Evolutionary conservation across 2,797 vertebrate genomes (phyloP).

Genomic region (Trematomus bernacchii): DNA sequence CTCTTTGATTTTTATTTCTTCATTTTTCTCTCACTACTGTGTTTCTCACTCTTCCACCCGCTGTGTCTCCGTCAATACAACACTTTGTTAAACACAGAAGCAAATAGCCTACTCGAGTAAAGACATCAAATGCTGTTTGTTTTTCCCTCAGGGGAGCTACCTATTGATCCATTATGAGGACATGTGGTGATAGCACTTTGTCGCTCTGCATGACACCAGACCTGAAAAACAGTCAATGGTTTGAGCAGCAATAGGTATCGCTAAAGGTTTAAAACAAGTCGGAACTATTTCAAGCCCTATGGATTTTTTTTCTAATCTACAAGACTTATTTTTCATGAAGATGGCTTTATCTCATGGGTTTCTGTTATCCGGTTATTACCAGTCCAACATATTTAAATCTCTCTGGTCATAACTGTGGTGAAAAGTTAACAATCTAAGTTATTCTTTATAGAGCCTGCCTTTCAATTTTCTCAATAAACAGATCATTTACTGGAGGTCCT

Average conservation of each 20-base stretch:
- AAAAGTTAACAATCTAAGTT: too few species aligned
- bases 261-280: not conserved
- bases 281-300: slow-evolving; percentile 28
- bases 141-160: slow-evolving; percentile 18
- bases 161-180: slow-evolving; percentile 28
- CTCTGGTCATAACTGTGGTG: too few species aligned
- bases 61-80: slow-evolving; percentile 34
- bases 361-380: too few species aligned
- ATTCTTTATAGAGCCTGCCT: too few species aligned
- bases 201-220: slow-evolving; percentile 16
- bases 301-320: slow-evolving; percentile 22
- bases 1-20: slow-evolving; percentile 24
- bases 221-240: slow-evolving; percentile 6
- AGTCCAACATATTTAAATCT: too few species aligned
- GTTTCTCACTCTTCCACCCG: not conserved
- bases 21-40: too few species aligned
- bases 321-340: slow-evolving; percentile 20
- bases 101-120: slow-evolving; percentile 24
- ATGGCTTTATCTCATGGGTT: slow-evolving; percentile 1
- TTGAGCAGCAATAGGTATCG: slow-evolving; percentile 8
- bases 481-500: too few species aligned
- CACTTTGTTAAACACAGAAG: slow-evolving; percentile 24
- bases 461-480: too few species aligned
- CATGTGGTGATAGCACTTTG: slow-evolving; percentile 9
- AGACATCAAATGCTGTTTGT: slow-evolving; percentile 26